These are phyloP conservation scores for Eonycteris spelaea DNA, from an alignment of 2,113 vertebrate genomes.

Conservation along the genomic window DNA sequence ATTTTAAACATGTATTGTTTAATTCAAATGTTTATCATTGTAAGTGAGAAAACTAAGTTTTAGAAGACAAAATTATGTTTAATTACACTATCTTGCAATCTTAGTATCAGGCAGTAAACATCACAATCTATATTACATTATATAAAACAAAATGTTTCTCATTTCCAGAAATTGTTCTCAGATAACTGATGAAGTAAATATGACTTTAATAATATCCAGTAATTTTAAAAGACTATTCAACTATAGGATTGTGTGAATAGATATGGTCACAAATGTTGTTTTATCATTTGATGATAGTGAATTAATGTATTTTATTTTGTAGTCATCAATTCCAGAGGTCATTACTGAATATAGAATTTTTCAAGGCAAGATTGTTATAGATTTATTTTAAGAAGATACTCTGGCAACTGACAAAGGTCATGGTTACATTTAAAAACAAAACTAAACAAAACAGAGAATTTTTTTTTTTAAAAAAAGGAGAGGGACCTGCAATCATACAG, in stretches of 20 bases:
- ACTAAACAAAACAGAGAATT: conserved; percentile 58
- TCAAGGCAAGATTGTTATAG: conserved; percentile 41
- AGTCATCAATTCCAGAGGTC: conserved; percentile 16
- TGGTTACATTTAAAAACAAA: conserved; percentile 52
- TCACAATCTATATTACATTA: neutral
- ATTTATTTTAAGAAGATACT: conserved; percentile 40
- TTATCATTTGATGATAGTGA: conserved; percentile 37
- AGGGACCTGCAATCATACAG: conserved; percentile 54
- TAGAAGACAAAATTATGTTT: neutral
- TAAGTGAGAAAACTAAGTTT: neutral
- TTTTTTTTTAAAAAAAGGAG: conserved; percentile 36
- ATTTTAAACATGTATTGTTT: neutral
- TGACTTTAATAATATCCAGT: neutral
- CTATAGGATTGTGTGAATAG: neutral
- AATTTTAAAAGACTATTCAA: neutral
- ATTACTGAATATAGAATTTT: conserved; percentile 43
- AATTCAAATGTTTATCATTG: neutral
- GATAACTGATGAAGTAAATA: neutral
- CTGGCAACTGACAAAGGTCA: conserved; percentile 52
- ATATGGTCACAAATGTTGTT: neutral
- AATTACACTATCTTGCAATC: neutral
- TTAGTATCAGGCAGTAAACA: neutral
- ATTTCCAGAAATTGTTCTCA: neutral
- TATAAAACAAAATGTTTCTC: neutral
- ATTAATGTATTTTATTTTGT: conserved; percentile 60